Evolutionary conservation across 1,140 invertebrate genomes (phyloP).

Genomic region (Leptopilina boulardi): DNA sequence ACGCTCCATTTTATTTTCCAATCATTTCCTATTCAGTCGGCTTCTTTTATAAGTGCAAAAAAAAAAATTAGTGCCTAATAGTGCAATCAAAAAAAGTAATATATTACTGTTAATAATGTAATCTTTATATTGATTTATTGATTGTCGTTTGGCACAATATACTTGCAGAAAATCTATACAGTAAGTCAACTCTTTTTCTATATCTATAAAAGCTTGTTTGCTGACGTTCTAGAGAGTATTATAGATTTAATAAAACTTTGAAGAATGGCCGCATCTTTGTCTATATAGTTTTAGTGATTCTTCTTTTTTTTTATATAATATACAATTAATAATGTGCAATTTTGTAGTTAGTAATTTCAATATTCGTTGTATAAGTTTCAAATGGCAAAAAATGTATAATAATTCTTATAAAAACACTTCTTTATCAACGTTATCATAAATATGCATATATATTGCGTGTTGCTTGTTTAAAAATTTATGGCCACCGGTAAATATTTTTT

Average conservation of each 20-base stretch:
- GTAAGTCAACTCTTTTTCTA: not conserved
- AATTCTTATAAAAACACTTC: no score
- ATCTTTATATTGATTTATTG: not conserved
- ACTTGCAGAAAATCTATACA: not conserved
- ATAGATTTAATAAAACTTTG: not conserved
- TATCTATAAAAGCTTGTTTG: no score
- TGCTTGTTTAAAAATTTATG: no score
- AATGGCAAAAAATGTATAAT: no score
- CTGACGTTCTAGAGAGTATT: not conserved
- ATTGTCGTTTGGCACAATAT: not conserved
- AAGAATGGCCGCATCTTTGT: not conserved
- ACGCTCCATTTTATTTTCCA: not conserved
- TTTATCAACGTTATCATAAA: no score
- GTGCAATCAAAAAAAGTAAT: not conserved
- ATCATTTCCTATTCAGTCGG: not conserved
- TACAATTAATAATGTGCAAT: no score
- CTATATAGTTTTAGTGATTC: not conserved
- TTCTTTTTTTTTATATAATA: no score
- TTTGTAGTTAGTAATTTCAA: no score
- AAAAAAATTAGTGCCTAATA: not conserved
- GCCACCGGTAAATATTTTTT: no score
- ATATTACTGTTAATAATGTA: not conserved
- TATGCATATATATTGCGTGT: no score
- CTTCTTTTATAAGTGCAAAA: not conserved
- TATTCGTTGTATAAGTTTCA: no score